phyloP scores from a whole-genome alignment of 1,140 invertebrate species.

The Leptinotarsa texana region DNA sequence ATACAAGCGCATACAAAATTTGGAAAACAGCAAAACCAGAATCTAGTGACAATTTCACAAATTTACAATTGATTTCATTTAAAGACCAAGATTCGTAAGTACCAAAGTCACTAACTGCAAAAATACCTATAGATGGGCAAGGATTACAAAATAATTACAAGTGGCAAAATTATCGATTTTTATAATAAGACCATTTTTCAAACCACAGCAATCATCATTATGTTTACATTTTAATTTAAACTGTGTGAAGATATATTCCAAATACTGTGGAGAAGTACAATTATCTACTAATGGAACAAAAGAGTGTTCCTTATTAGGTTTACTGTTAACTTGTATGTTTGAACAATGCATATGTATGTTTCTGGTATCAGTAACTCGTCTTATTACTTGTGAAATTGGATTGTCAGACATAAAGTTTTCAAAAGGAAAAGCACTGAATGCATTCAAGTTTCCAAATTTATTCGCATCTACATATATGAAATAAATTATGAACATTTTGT shows the following conservation, averaged over 20 bases:
- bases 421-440: constrained; percentile 15
- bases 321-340: too few species aligned
- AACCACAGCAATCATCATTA: not conserved
- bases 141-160: too few species aligned
- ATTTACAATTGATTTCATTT: too few species aligned
- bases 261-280: not conserved
- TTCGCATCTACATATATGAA: not conserved
- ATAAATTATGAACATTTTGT: not conserved
- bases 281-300: not conserved
- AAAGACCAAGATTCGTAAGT: too few species aligned
- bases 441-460: constrained; percentile 6
- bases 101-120: too few species aligned
- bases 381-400: not conserved
- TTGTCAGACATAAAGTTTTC: constrained; percentile 15
- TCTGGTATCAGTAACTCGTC: not conserved
- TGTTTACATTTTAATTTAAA: not conserved
- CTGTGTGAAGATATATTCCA: too few species aligned
- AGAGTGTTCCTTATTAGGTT: not conserved
- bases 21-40: too few species aligned
- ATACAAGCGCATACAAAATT: too few species aligned
- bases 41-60: too few species aligned
- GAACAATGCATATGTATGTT: not conserved
- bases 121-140: too few species aligned
- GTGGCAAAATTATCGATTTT: not conserved
- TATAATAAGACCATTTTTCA: not conserved